Evolutionary conservation across 2,797 vertebrate genomes (phyloP), one percentile per base, ranked within the genome.

Genomic region (Fratercula arctica): DNA sequence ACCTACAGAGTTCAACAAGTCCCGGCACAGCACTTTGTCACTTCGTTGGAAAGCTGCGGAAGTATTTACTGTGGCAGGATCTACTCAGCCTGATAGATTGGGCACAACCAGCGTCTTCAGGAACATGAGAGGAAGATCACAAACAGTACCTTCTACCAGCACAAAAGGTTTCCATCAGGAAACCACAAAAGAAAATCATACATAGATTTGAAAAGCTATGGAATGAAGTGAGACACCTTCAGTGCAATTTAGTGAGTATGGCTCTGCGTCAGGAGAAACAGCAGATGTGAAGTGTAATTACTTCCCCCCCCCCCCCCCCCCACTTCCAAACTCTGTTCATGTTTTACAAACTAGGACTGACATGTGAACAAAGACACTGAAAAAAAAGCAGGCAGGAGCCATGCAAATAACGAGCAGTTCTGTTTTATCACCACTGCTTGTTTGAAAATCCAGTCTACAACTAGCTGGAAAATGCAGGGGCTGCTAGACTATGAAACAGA

Each of bases 281-380:
- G 95, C 93, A 97, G 94, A 92, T 96, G 87, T 91, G 87, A 98
- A 96, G 59, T 83, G 45, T 88, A 97, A 97, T 96, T 97, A 95
- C 81, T 11, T 50, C 45, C 4, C 37, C n/a, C n/a, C n/a, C n/a
- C n/a, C n/a, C n/a, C n/a, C n/a, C 16, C 51, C 39, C 41, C 14
- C 41, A 41, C 77, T 28, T 31, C 56, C 66, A 91, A 97, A 94
- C 51, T 93, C 94, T 61, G 87, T 73, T 97, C 73, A 3, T 96
- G 95, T 97, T 98, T 97, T 96, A 97, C 96, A 97, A 97, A 98
- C 95, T 95, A 96, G 79, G 57, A 95, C 96, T 97, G 97, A 97
- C 93, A 95, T 78, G 51, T 75, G 78, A 97, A 97, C 95, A 97
- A 97, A 97, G 87, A 88, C 61, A 91, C 66, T 85, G 51, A 68